Base-by-base conservation (phyloP, 1,140 invertebrate genomes). In the Drosophila guanche region DNA sequence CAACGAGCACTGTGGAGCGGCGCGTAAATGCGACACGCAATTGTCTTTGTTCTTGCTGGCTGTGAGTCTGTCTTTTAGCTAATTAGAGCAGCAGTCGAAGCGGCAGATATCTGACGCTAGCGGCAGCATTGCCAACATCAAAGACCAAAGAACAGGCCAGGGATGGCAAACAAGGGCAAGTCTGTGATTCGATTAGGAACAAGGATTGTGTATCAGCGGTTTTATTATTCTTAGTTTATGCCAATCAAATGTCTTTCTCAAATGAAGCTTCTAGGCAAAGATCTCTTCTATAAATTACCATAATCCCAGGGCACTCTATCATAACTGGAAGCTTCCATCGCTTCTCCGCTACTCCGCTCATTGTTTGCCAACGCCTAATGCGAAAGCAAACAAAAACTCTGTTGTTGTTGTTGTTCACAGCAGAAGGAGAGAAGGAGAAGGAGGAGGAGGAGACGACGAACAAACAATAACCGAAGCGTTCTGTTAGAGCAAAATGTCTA, bases 401-500 rank as follows among this genome's bases (percentile, higher is more conserved):
- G 62, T 51, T 60, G 53, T 52, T 45, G 40, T 50, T 55, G 53
- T 52, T 45, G 40, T 50, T 55, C 29, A 23, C 1, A 20, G 16
- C 16, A 20, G 16, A 20, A 20, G 16, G 16, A 20, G 16, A 20
- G 16, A 0, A 20, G 16, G 1, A 20, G 16, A 1, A 20, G 16
- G 1, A 20, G 16, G 16, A 20, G 16, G 42, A 56, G 43, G 40
- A 67, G 25, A 20, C 33, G 60, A 27, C 59, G 50, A 47, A 60
- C 74, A 57, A 79, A 70, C 62, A 79, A 74, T 58, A 71, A 56
- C 5, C 43, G 37, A 69, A 58, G 37, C 50, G 43, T 57, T 78
- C 67, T 75, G 53, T 73, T 59, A 59, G 52, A 45, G 69, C 74
- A 65, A 79, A 79, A 84, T 60, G 58, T 50, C 80, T 85, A 84